Base-by-base conservation (phyloP, 1,140 invertebrate species). In the Helicoverpa armigera region DNA sequence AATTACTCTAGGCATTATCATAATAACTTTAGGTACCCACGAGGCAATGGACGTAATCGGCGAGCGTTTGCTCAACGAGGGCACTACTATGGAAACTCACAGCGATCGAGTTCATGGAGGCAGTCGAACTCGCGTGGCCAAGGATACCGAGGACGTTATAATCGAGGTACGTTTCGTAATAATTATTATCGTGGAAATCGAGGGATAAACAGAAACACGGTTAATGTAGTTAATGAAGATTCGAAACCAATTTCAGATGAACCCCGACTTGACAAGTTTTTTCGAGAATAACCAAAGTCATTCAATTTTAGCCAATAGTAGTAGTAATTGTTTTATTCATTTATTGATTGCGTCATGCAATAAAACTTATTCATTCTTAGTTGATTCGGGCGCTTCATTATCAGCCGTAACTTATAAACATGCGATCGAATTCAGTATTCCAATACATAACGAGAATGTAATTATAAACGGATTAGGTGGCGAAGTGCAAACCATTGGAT, bases 401-500 rank as follows among this genome's bases (percentile, higher is more conserved):
- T 84, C 75, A 2, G 80, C 80, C 16, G 53, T 72, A 29, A 81
- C 81, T 61, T 78, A 80, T 82, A 84, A 79, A 63, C 31, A 85
- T 79, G 70, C 79, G 16, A 18, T 76, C 12, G 60, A 78, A 35
- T 54, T 48, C 3, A 58, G 82, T 51, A 79, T 83, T 61, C 61
- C 80, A 79, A 78, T 85, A 13, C 75, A 82, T 54, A 82, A 79
- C 61, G 63, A 84, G 18, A 76, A 63, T n/a, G 72, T 80, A 18
- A 83, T 53, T 16, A 82, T 87, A 85, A 82, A 83, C 51, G 83
- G 86, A 9, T 61, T 85, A 4, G 83, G 83, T 11, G 82, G 85
- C 16, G 75, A 82, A 80, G 70, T 87, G 3, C 76, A 81, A 29
- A 72, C 82, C 11, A 84, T 83, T 5, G 86, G 86, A 77, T 87